Conservation (phyloP, 2,888 invertebrate genomes). For the Rambutsinella grinnellia region DNA sequence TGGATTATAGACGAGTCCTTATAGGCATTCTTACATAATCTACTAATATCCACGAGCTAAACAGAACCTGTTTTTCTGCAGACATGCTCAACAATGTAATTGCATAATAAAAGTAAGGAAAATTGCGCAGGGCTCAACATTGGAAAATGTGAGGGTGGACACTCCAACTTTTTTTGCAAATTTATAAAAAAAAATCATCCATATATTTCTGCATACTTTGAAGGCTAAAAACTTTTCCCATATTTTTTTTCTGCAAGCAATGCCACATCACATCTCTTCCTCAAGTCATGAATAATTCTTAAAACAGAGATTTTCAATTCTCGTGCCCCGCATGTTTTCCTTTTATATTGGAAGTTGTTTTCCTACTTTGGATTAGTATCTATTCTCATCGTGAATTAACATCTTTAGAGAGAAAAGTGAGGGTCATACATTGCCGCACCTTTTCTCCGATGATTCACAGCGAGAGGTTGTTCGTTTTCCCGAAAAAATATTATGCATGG, state of each 20-base stretch:
- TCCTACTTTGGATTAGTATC: conserved; percentile 10
- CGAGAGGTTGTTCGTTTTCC: conserved; percentile 27
- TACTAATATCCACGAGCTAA: conserved; percentile 54
- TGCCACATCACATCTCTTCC: conserved; percentile 8
- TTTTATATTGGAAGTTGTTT: conserved; percentile 2
- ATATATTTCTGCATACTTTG: conserved; percentile 16
- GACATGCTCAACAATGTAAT: conserved; percentile 44
- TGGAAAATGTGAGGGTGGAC: conserved; percentile 56
- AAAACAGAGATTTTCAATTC: not conserved
- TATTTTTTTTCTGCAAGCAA: conserved; percentile 31
- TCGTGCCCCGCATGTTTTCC: not conserved
- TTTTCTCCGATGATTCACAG: conserved; percentile 55
- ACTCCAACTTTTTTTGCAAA: conserved; percentile 49
- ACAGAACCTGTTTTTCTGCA: conserved; percentile 46
- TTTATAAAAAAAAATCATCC: conserved; percentile 45
- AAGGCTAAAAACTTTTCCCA: conserved; percentile 2
- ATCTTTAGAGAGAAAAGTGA: conserved; percentile 6
- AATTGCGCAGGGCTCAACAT: conserved; percentile 55
- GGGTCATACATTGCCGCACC: conserved; percentile 43
- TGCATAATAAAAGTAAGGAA: conserved; percentile 41
- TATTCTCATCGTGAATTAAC: not conserved
- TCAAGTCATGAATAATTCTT: not conserved
- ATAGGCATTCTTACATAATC: conserved; percentile 9
- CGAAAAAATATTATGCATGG: conserved; percentile 46
- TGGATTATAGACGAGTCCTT: not conserved